phyloP scores from a whole-genome alignment of 2,113 vertebrate genomes.

The Macheiramphus alcinus region DNA sequence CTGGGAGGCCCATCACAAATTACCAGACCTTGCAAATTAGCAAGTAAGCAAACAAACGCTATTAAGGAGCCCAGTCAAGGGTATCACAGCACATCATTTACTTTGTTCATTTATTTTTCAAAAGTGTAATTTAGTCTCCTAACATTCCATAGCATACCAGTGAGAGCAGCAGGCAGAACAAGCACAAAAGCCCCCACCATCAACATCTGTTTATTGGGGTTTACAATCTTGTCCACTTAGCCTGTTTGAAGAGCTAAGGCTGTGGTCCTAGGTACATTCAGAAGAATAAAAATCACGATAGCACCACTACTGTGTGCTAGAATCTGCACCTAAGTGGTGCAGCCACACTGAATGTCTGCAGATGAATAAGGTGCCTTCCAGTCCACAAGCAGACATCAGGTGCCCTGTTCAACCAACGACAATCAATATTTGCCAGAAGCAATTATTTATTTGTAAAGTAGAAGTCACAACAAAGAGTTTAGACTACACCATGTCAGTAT shows the following conservation, averaged over 20 bases:
- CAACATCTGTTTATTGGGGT: background rate
- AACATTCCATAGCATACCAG: background rate
- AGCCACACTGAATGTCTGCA: background rate
- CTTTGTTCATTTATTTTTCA: background rate
- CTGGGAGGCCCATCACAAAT: background rate
- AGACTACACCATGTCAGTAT: background rate
- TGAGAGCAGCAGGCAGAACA: background rate
- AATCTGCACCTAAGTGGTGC: background rate
- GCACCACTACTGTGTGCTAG: background rate
- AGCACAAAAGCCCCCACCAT: background rate
- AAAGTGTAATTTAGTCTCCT: background rate
- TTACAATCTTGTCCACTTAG: background rate
- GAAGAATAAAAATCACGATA: background rate
- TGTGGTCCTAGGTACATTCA: background rate
- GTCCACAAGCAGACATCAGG: background rate
- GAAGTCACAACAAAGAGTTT: background rate
- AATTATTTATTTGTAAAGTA: background rate
- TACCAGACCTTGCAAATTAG: conserved; percentile 49
- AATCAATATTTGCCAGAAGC: background rate
- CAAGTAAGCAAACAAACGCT: conserved; percentile 27
- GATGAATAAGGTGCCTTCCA: background rate
- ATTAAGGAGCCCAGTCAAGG: conserved; percentile 25
- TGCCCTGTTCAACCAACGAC: background rate
- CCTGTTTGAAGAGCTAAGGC: background rate
- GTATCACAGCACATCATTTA: background rate